A percentile compares a stretch with the other conserved stretches of the same genome.
These are phyloP conservation scores for Macrotis lagotis DNA, from an alignment of 2,113 vertebrate genomes.

Conservation along the genomic window DNA sequence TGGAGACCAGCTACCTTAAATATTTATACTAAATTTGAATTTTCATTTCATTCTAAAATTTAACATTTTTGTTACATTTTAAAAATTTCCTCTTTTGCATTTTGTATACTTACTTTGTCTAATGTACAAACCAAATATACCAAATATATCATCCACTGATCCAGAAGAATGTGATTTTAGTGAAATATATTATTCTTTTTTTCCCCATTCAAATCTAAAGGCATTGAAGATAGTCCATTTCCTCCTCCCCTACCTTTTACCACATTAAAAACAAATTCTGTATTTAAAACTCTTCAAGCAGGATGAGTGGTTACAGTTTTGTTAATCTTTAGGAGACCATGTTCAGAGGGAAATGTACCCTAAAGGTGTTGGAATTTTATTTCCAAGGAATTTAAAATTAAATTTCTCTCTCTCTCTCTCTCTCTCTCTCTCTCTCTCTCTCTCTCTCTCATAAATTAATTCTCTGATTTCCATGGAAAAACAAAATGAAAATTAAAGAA, in stretches of 20 bases:
- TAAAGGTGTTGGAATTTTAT: background rate
- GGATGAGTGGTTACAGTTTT: background rate
- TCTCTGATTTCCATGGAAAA: background rate
- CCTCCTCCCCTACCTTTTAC: background rate
- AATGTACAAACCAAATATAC: background rate
- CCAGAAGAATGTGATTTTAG: background rate
- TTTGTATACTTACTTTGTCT: background rate
- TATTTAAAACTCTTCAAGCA: background rate
- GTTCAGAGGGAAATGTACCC: background rate
- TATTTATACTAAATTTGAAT: background rate
- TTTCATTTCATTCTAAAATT: background rate
- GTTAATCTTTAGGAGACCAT: background rate
- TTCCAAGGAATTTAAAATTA: background rate
- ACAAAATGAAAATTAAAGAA: background rate
- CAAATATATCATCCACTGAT: background rate
- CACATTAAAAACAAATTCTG: background rate
- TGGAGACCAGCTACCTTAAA: background rate
- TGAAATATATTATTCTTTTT: background rate
- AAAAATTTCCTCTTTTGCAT: background rate
- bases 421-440: too few species aligned
- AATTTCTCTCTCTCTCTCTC: background rate
- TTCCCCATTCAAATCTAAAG: background rate
- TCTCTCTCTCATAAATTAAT: too few species aligned
- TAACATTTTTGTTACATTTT: background rate
- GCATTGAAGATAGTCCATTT: background rate